Evolutionary conservation across 2,888 invertebrate genomes (phyloP).

Genomic region (Leucoptera coffeella): DNA sequence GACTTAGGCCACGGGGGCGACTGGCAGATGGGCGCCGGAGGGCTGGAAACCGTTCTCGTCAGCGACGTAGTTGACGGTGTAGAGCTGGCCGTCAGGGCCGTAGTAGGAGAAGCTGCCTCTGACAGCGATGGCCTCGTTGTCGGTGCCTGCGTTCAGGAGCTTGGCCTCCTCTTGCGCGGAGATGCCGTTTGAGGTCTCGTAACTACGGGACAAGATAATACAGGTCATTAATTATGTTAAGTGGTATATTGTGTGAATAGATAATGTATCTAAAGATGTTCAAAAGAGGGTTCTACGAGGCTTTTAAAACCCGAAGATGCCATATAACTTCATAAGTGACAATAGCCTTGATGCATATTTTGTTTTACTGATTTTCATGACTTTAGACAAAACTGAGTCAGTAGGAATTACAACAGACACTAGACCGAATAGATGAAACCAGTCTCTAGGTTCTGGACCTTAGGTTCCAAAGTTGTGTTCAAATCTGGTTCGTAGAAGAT

Average conservation of each 20-base stretch:
- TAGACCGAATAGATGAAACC: too few relatives aligned
- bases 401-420: too few relatives aligned
- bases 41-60: conserved; percentile 50
- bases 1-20: too few relatives aligned
- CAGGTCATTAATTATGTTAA: not conserved
- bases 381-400: too few relatives aligned
- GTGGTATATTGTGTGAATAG: not conserved
- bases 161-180: conserved; percentile 15
- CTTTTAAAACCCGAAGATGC: too few relatives aligned
- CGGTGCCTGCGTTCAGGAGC: conserved; percentile 32
- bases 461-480: too few relatives aligned
- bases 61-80: conserved; percentile 40
- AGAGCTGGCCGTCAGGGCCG: conserved; percentile 32
- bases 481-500: too few relatives aligned
- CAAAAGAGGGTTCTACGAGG: too few relatives aligned
- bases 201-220: conserved; percentile 10
- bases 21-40: conserved; percentile 19
- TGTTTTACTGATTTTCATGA: too few relatives aligned
- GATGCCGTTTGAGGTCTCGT: conserved; percentile 30
- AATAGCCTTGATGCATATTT: too few relatives aligned
- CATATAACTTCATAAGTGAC: too few relatives aligned
- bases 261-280: not conserved
- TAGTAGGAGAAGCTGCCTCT: conserved; percentile 40
- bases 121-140: conserved; percentile 34
- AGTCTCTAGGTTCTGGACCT: too few relatives aligned